Evolutionary conservation across 2,888 invertebrate genomes (phyloP).

Genomic region (Drosophila phalerata): DNA sequence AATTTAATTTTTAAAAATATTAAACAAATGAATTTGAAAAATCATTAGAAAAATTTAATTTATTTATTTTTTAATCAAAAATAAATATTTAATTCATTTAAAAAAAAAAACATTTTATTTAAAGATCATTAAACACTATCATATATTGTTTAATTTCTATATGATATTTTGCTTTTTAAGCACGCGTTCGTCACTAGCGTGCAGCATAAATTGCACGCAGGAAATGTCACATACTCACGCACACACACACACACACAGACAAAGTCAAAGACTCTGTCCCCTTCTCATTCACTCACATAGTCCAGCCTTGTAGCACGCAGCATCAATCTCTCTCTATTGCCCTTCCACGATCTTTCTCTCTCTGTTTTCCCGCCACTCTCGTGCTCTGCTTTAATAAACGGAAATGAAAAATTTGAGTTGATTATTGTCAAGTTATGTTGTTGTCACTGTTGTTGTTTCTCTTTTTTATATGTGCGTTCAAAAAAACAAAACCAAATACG

Average conservation of each 20-base stretch:
- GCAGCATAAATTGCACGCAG: conserved; percentile 73
- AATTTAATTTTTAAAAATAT: too few relatives aligned
- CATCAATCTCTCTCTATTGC: conserved; percentile 17
- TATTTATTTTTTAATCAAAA: too few relatives aligned
- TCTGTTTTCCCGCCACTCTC: conserved; percentile 9
- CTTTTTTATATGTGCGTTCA: conserved; percentile 36
- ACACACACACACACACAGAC: conserved; percentile 24
- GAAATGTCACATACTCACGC: conserved; percentile 53
- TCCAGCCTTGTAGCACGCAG: conserved; percentile 28
- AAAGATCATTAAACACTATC: background rate
- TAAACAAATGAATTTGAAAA: too few relatives aligned
- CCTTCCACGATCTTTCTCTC: conserved; percentile 13
- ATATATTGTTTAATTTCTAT: background rate
- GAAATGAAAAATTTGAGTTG: conserved; percentile 81
- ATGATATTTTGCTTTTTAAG: background rate
- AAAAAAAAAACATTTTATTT: too few relatives aligned
- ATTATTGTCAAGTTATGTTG: conserved; percentile 76
- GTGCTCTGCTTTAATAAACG: conserved; percentile 72
- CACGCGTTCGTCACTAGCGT: conserved; percentile 42
- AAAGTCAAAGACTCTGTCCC: conserved; percentile 4
- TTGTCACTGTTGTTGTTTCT: conserved; percentile 39
- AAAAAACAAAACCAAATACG: conserved; percentile 27
- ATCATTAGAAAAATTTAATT: too few relatives aligned
- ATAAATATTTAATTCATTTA: too few relatives aligned
- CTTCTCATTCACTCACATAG: conserved; percentile 11